A percentile compares a stretch with the other conserved stretches of the same genome.
phyloP scores from a whole-genome alignment of 2,797 vertebrate genomes.

The Sebastolobus alascanus region DNA sequence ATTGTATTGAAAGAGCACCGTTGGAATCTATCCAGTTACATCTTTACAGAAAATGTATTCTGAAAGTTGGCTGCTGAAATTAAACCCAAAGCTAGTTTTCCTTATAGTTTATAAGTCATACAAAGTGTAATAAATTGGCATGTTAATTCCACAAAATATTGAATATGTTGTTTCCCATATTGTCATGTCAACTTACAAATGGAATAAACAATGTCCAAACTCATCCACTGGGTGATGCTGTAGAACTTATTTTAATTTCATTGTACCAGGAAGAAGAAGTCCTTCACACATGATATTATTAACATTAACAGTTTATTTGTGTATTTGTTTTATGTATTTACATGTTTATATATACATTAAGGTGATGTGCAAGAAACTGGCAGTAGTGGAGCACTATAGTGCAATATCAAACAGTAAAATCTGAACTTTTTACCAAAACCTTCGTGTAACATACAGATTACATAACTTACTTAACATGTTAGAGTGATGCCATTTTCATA shows the following conservation, averaged over 20 bases:
- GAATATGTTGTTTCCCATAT: constrained; percentile 57
- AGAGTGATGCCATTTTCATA: constrained; percentile 9
- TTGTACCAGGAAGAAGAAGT: neutral
- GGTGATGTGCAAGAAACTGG: constrained; percentile 35
- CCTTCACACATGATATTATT: constrained; percentile 17
- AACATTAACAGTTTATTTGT: constrained; percentile 17
- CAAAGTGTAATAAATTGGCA: constrained; percentile 35
- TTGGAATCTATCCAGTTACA: neutral
- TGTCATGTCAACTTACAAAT: constrained; percentile 57
- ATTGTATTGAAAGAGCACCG: neutral
- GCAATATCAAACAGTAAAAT: constrained; percentile 37
- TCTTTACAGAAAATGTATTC: neutral
- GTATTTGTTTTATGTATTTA: constrained; percentile 39
- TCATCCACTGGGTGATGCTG: constrained; percentile 47
- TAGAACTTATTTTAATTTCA: constrained; percentile 5
- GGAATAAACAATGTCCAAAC: constrained; percentile 69
- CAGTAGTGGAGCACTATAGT: constrained; percentile 57
- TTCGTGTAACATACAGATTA: neutral
- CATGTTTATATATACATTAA: constrained; percentile 36
- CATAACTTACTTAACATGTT: neutral
- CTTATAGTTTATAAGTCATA: constrained; percentile 11
- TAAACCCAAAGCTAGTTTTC: neutral
- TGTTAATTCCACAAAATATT: constrained; percentile 44
- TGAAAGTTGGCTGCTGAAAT: constrained; percentile 1
- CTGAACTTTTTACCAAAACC: constrained; percentile 2